Base-by-base conservation (phyloP, 2,888 invertebrate genomes). In the Drosophila peninsularis region DNA sequence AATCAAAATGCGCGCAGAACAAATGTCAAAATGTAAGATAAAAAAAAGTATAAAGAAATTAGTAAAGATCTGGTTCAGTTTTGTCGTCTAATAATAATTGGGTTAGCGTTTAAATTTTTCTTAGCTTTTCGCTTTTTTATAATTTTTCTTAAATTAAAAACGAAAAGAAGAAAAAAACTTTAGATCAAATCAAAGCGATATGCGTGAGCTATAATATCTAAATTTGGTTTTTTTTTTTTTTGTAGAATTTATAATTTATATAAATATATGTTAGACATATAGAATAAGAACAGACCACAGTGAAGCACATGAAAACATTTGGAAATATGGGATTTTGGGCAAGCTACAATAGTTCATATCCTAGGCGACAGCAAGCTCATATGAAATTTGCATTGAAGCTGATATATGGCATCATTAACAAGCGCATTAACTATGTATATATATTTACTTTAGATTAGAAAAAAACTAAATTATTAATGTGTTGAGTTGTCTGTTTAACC, bases 1-100 rank as follows among this genome's bases (percentile, higher is more conserved):
- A 47, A 88, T 68, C 88, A 54, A 79, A 84, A 85, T 85, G 89
- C 85, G 63, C 88, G 79, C 78, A 81, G 67, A 66, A 66, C 30
- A 58, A 75, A 85, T 87, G 88, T 73, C 62, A 85, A 88, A 89
- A 50, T 89, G 89, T 85, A 87, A 84, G 82, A 52, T 52, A 37
- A 24, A 85, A 86, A 34, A 45, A 82, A 5, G 82, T 21, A 44
- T 52, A 85, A 78, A 89, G 37, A 80, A 90, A 82, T 86, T 88
- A 88, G 89, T 89, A 75, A 80, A 75, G 75, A 67, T 70, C n/a
- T 24, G n/a, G n/a, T 1, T 11, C 27, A 45, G n/a, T 24, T 47
- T n/a, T n/a, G 5, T 5, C n/a, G n/a, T 24, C 24, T 27, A 27
- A 64, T 17, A 10, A 60, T 1, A 30, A 62, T 34, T 32, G 42